Evolutionary conservation across 2,888 invertebrate species (phyloP), one percentile per base, ranked within the genome.

Genomic region (Ligdia adustata): DNA sequence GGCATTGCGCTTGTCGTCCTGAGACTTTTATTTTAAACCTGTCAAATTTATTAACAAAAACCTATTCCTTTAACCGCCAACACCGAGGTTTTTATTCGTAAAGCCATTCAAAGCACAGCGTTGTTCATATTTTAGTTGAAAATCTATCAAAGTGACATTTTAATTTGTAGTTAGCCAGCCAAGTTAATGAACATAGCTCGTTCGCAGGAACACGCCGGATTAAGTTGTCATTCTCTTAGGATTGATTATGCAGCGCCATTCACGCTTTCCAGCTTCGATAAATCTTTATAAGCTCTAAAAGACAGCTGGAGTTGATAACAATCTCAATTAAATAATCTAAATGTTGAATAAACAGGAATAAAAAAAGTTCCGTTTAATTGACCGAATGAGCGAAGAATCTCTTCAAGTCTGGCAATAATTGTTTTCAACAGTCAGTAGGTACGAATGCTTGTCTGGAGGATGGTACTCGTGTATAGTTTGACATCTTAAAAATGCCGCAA

Each of bases 171-270:
- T 39, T 46, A 43, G 33, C n/a, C 40, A 31, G 44, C 7, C 13
- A 24, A 47, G 40, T 32, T 51, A 55, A 55, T 55, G 47, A 48
- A 44, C 29, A 13, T 7, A 14, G 29, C 39, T 35, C 33, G 39
- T 37, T 37, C 44, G 34, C 35, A 41, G 42, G 49, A 41, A 43
- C 46, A 61, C 52, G 47, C 56, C 50, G 62, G 67, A 72, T 72
- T 71, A 72, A 62, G 51, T 60, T 67, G 69, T 69, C 69, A 59
- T 57, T 46, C 37, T 20, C 46, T 50, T 27, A 61, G 61, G 67
- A 72, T 69, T 69, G 65, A 72, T 71, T 67, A 57, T 62, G 55
- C 56, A 60, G 49, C 46, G 49, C 52, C 51, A 56, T 55, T 60
- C 49, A 53, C 52, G 46, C 34, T 52, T 51, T 42, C 56, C 13